Percentiles rank a stretch among this genome's conserved stretches.
Evolutionary conservation across 2,888 invertebrate species (phyloP).

Genomic region (Platycnemis pennipes): DNA sequence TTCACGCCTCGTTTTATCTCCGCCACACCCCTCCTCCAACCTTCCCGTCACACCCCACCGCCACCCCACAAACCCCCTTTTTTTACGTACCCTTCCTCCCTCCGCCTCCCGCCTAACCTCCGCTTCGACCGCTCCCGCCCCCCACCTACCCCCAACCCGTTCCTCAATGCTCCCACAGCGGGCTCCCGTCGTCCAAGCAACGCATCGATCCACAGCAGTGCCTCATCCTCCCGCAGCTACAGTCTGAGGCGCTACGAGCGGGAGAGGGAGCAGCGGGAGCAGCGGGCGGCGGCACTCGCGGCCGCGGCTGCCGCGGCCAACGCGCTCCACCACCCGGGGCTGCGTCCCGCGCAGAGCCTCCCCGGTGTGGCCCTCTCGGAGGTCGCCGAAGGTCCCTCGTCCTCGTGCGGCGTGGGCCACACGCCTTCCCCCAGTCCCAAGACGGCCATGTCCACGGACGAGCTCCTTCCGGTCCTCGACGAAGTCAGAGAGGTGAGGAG

Average conservation of each 20-base stretch:
- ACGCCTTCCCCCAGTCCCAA: conserved; percentile 87
- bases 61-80: not conserved
- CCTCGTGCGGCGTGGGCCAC: conserved; percentile 69
- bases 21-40: not conserved
- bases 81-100: conserved; percentile 17
- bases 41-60: not conserved
- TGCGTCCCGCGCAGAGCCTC: conserved; percentile 70
- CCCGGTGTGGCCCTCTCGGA: conserved; percentile 58
- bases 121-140: conserved; percentile 69
- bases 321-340: conserved; percentile 76
- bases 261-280: conserved; percentile 90
- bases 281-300: conserved; percentile 80
- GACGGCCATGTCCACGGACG: conserved; percentile 91
- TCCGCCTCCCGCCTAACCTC: not conserved
- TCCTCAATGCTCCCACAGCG: conserved; percentile 51
- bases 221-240: conserved; percentile 90
- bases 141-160: conserved; percentile 71
- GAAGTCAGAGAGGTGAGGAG: conserved; percentile 78
- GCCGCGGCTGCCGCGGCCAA: conserved; percentile 80
- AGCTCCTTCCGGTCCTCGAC: conserved; percentile 89
- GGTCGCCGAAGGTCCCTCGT: conserved; percentile 58
- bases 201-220: conserved; percentile 91
- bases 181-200: conserved; percentile 94
- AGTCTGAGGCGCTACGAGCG: conserved; percentile 90
- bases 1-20: conserved; percentile 29